Base-by-base conservation (phyloP, 2,888 invertebrate species). In the Gymnoscelis rufifasciata region DNA sequence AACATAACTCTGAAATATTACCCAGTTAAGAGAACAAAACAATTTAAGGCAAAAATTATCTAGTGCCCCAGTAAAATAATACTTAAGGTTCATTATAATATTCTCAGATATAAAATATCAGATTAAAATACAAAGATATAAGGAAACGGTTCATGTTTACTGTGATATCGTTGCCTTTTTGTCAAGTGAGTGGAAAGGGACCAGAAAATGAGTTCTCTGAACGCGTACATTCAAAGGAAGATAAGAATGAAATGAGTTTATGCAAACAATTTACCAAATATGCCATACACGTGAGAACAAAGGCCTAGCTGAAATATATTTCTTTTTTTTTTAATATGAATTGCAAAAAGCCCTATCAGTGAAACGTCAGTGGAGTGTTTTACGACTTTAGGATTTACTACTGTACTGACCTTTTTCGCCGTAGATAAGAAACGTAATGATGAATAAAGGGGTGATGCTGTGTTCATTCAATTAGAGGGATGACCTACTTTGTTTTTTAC, bases 1-100 rank as follows among this genome's bases (percentile, higher is more conserved):
- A n/a, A 79, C 81, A 83, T 80, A 78, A 71, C 71, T 74, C 51
- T 66, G 56, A 75, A 31, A n/a, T n/a, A n/a, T n/a, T n/a, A n/a
- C n/a, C n/a, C n/a, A n/a, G n/a, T n/a, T n/a, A n/a, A n/a, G n/a
- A n/a, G n/a, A n/a, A n/a, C n/a, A n/a, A n/a, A n/a, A n/a, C n/a
- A n/a, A n/a, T n/a, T n/a, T n/a, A n/a, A n/a, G n/a, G n/a, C n/a
- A n/a, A n/a, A n/a, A n/a, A n/a, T n/a, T n/a, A n/a, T n/a, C n/a
- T n/a, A n/a, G n/a, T n/a, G n/a, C n/a, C n/a, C n/a, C n/a, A n/a
- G n/a, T n/a, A n/a, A n/a, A n/a, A n/a, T n/a, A n/a, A n/a, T n/a
- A n/a, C n/a, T n/a, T n/a, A n/a, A n/a, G n/a, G n/a, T n/a, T n/a
- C n/a, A n/a, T n/a, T n/a, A n/a, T n/a, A n/a, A n/a, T n/a, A n/a